These are phyloP conservation scores for Salvelinus fontinalis DNA, from an alignment of 2,113 vertebrate species.

Conservation along the genomic window DNA sequence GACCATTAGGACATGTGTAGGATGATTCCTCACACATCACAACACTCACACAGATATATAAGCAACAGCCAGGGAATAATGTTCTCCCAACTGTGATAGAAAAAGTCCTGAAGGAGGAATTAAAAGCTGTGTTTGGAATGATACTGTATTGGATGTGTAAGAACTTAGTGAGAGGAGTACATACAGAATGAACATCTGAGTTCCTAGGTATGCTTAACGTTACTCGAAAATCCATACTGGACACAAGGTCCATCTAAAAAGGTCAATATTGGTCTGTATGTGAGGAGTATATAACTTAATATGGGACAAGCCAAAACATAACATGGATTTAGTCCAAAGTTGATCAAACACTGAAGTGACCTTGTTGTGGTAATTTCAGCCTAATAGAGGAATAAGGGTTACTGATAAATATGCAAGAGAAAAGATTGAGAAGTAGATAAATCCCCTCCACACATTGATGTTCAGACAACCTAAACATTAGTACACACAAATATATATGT, in stretches of 20 bases:
- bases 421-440: not conserved
- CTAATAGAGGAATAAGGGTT: not conserved
- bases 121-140: not conserved
- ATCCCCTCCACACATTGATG: not conserved
- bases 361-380: not conserved
- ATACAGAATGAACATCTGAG: not conserved
- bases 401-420: not conserved
- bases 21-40: conserved; percentile 10
- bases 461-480: not conserved
- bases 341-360: not conserved
- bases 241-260: not conserved
- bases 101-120: not conserved
- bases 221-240: too few relatives aligned
- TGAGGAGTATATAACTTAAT: not conserved
- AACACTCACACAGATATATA: conserved; percentile 6
- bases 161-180: not conserved
- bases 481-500: not conserved
- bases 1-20: conserved; percentile 19
- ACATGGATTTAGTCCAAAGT: not conserved
- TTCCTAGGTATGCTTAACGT: not conserved
- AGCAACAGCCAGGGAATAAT: not conserved
- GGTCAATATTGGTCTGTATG: not conserved
- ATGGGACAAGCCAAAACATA: not conserved
- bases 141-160: not conserved
- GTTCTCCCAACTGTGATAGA: not conserved